These are phyloP conservation scores for Amphiprion percula DNA, from an alignment of 2,113 vertebrate genomes.

Conservation along the genomic window DNA sequence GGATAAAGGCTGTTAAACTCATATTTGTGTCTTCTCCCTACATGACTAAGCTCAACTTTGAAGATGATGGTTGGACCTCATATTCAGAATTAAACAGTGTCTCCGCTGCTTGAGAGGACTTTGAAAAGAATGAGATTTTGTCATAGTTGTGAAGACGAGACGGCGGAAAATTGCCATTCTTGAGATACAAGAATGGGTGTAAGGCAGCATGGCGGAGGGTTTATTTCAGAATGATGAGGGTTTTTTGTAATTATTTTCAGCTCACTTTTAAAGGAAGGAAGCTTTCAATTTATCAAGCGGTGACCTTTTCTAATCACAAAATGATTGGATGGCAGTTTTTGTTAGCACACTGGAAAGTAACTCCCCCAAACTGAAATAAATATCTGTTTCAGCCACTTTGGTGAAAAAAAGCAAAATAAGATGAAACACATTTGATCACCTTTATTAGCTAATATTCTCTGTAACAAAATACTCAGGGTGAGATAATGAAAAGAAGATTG, in stretches of 20 bases:
- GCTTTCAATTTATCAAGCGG: conserved; percentile 27
- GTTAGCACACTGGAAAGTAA: conserved; percentile 23
- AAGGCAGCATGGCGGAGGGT: background rate
- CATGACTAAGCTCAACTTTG: conserved; percentile 30
- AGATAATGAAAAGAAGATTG: background rate
- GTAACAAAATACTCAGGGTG: background rate
- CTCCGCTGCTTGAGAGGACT: background rate
- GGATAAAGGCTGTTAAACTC: conserved; percentile 21
- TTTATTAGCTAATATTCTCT: background rate
- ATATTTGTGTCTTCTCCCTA: conserved; percentile 10
- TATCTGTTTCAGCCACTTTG: background rate
- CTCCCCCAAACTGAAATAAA: background rate
- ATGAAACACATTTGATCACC: too few species aligned
- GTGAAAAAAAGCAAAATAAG: background rate
- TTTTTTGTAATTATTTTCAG: conserved; percentile 3
- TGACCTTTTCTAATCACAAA: conserved; percentile 46
- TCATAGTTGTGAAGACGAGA: conserved; percentile 8
- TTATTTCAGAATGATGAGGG: background rate
- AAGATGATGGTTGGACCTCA: conserved; percentile 21
- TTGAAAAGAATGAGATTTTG: conserved; percentile 35
- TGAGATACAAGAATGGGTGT: background rate
- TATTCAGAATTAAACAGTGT: conserved; percentile 17
- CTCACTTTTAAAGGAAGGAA: conserved; percentile 25
- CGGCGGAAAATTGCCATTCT: conserved; percentile 32
- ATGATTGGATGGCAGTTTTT: conserved; percentile 27